phyloP scores from a whole-genome alignment of 2,113 vertebrate genomes.

The Sorex araneus region DNA sequence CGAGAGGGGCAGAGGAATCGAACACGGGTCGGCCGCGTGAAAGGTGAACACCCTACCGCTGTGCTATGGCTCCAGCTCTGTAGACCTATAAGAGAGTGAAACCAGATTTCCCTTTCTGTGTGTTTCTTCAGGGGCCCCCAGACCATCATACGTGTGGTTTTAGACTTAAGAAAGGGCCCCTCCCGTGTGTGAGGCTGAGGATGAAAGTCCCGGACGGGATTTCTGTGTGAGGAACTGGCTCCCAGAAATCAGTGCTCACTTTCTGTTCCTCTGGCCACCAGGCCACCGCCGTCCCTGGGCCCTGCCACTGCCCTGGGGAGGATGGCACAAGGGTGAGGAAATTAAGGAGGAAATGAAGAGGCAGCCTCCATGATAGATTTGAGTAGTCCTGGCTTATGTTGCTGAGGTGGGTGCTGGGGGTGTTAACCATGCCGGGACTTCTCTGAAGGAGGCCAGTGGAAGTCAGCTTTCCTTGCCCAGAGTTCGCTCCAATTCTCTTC shows the following conservation, averaged over 20 bases:
- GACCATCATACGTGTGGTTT: background rate
- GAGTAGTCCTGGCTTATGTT: background rate
- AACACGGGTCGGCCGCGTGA: too few relatives aligned
- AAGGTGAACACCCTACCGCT: too few relatives aligned
- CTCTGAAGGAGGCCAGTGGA: background rate
- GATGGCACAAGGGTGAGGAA: conserved; percentile 18
- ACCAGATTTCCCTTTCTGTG: background rate
- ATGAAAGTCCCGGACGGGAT: background rate
- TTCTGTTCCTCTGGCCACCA: background rate
- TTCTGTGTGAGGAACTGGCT: background rate
- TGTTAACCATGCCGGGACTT: background rate
- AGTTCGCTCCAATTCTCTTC: background rate
- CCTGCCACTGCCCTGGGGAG: conserved; percentile 6
- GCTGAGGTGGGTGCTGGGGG: conserved; percentile 6
- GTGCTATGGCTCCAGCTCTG: too few relatives aligned
- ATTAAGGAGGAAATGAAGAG: conserved; percentile 62
- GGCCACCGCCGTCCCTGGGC: background rate
- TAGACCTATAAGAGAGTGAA: background rate
- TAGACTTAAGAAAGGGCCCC: conserved; percentile 20
- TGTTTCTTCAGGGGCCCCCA: background rate
- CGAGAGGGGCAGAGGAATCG: too few relatives aligned
- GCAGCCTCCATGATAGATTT: background rate
- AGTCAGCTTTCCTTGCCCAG: background rate
- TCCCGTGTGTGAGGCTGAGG: background rate
- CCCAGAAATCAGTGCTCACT: conserved; percentile 35